Evolutionary conservation across 2,113 vertebrate genomes (phyloP), one percentile per base, ranked within the genome.

Genomic region (Taurulus bubalis): DNA sequence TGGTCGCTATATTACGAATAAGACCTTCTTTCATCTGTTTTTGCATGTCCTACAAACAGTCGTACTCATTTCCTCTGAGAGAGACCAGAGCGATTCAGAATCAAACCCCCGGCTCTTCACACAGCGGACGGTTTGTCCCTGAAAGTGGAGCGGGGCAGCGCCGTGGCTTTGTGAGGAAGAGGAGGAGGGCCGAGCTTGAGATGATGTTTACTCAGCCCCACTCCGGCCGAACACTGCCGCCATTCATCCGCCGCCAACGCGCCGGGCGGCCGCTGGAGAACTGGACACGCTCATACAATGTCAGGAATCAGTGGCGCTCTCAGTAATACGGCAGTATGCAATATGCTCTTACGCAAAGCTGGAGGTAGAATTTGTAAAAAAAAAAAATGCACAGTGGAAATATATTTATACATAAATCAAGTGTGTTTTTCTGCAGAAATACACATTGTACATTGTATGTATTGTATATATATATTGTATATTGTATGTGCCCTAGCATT

Each of bases 151-250:
- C 56, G 9, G 56, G n/a, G n/a, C n/a, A n/a, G n/a, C n/a, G n/a
- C n/a, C n/a, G n/a, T n/a, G n/a, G n/a, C n/a, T n/a, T n/a, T n/a
- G n/a, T n/a, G n/a, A 36, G 74, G 78, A 58, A 71, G 71, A 36
- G 0, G 64, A 36, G 67, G 74, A 75, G 30, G 24, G 78, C 42
- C 65, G 55, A 63, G 85, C 77, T 71, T 84, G 85, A 86, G 86
- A 85, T 85, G 76, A 90, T 89, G 90, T 93, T 92, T 90, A 84
- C 80, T 88, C 87, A 71, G 65, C 65, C 77, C 75, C 83, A 84
- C 88, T 81, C 86, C 6, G 63, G 51, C 76, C 0, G 55, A 90
- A 90, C 90, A 91, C 89, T 89, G 79, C 40, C 79, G 56, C 87
- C 20, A 90, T 93, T 93, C 90, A 93, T 81, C 28, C 28, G 14